Conservation (phyloP, 2,113 vertebrate species). For the Bombycilla garrulus region DNA sequence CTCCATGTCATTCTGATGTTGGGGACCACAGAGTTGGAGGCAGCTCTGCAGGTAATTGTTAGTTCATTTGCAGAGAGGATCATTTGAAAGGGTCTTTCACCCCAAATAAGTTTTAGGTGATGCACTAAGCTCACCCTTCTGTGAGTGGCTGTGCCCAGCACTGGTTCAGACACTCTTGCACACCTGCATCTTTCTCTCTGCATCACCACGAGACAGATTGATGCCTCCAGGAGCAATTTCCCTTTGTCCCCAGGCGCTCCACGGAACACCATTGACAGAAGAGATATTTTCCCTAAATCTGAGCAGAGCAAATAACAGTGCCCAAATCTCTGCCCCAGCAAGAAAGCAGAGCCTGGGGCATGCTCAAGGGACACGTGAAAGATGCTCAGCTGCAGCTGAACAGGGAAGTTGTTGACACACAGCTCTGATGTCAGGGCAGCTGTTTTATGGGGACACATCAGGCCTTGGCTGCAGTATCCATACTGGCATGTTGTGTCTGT, state of each 20-base stretch:
- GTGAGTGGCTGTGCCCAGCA: not conserved
- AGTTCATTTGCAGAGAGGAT: not conserved
- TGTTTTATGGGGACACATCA: too few relatives aligned
- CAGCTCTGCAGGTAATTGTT: not conserved
- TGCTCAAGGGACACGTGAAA: not conserved
- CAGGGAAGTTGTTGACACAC: fast-evolving
- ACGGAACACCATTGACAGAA: not conserved
- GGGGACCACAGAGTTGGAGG: not conserved
- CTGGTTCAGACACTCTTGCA: not conserved
- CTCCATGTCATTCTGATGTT: not conserved
- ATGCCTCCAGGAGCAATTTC: not conserved
- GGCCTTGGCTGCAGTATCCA: not conserved
- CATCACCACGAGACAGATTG: not conserved
- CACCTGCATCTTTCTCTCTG: not conserved
- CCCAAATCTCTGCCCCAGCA: not conserved
- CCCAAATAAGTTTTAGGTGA: too few relatives aligned
- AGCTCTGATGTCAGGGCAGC: not conserved
- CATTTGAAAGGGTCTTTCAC: not conserved
- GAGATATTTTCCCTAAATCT: not conserved
- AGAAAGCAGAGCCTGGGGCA: not conserved
- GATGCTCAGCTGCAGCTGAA: not conserved
- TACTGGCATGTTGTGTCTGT: not conserved
- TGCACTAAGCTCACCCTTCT: not conserved
- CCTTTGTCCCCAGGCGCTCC: not conserved
- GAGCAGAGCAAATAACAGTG: not conserved